Base-by-base conservation (phyloP, 1,140 invertebrate species). In the Cheumatopsyche charites region DNA sequence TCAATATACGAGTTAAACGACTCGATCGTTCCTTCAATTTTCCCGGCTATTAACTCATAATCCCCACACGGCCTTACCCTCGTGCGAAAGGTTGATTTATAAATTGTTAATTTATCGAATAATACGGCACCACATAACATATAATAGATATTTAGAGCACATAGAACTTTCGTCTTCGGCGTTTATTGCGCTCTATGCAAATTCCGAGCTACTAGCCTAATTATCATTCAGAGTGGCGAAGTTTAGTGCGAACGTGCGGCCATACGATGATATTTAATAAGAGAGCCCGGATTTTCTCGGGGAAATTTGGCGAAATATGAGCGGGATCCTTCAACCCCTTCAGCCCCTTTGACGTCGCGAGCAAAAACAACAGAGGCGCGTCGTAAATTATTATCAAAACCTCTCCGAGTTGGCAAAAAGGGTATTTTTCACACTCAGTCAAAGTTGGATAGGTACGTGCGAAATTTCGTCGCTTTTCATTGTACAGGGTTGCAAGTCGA, bases 181-280 rank as follows among this genome's bases (percentile, higher is more conserved):
- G 41, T 23, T 67, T 67, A 67, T 67, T 67, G 65, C 66, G 66
- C 49, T 68, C 49, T 55, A 68, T 68, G 66, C 42, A 68, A 68
- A 68, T 68, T 3, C 41, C 12, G 45, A 13, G 23, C 4, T 9
- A 26, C 63, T n/a, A 25, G 23, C 12, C 66, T 68, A 55, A 68
- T 68, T 68, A 68, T 68, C 47, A 68, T 68, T 55, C 66, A 68
- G 66, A 68, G 47, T 68, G 66, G 66, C 47, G 25, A 68, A 68
- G 66, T 68, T 68, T 68, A 19, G 29, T 9, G 29, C 47, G 13
- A 41, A 11, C 43, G 47, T 26, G 45, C 12, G 11, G 26, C 36
- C 47, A 68, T 55, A 55, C 23, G 49, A 68, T 55, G 43, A 68
- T 68, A 68, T 68, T 68, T 68, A 68, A 68, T 68, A 68, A 68